Evolutionary conservation across 2,797 vertebrate genomes (phyloP).

Genomic region (Anas bahamensis): DNA sequence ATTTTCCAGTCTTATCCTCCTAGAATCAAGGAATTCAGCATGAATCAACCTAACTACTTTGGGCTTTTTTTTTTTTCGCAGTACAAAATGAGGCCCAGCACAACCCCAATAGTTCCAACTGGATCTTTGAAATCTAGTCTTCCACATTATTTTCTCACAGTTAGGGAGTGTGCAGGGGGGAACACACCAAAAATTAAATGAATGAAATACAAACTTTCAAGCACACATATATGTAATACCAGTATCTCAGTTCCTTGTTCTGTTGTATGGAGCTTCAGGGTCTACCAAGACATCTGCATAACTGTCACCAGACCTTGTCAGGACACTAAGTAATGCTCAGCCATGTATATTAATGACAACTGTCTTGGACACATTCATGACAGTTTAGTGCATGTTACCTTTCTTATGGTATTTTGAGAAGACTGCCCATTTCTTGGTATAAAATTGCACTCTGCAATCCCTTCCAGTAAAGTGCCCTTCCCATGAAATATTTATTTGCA

Average conservation of each 20-base stretch:
- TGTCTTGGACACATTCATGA: background rate
- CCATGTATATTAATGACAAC: background rate
- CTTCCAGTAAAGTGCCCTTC: background rate
- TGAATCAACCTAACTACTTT: background rate
- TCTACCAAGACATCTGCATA: background rate
- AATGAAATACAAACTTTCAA: background rate
- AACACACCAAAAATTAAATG: background rate
- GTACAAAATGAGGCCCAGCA: background rate
- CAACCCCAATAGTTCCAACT: background rate
- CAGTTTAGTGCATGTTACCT: background rate
- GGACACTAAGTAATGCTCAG: no score
- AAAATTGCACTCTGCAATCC: background rate
- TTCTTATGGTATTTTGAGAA: background rate
- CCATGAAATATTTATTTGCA: background rate
- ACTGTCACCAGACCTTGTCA: background rate
- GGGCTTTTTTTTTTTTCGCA: background rate
- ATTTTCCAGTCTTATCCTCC: background rate
- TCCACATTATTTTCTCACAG: background rate
- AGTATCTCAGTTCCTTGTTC: background rate
- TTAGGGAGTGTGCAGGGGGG: no score
- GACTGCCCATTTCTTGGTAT: background rate
- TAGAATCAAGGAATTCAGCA: background rate
- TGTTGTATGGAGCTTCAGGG: background rate
- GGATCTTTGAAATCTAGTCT: background rate
- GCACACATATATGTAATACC: background rate